Evolutionary conservation across 2,113 vertebrate species (phyloP).

Genomic region (Morone chrysops): DNA sequence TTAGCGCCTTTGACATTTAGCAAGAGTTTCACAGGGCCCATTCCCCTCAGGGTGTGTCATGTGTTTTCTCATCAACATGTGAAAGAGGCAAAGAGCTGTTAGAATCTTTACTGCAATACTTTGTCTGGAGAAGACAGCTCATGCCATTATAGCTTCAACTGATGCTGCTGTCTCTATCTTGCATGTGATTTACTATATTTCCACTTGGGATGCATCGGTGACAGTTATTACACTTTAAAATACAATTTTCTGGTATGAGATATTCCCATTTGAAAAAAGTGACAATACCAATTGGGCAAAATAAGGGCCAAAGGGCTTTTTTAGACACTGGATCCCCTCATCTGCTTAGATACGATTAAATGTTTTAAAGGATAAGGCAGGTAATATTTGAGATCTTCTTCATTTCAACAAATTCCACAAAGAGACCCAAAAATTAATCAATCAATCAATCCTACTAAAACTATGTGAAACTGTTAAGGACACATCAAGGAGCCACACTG

Average conservation of each 20-base stretch:
- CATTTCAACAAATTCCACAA: background rate
- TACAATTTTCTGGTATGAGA: conserved; percentile 26
- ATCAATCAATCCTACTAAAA: background rate
- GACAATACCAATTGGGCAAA: conserved; percentile 34
- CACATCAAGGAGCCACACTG: background rate
- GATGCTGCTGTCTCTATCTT: conserved; percentile 29
- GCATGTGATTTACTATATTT: conserved; percentile 29
- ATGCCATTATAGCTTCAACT: conserved; percentile 39
- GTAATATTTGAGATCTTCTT: background rate
- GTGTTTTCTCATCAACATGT: conserved; percentile 61
- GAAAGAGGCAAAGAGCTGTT: conserved; percentile 42
- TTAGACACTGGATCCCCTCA: background rate
- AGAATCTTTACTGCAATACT: conserved; percentile 32
- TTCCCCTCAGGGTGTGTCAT: conserved; percentile 59
- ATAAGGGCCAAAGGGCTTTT: conserved; percentile 23
- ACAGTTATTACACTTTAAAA: conserved; percentile 52
- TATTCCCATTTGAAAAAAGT: conserved; percentile 35
- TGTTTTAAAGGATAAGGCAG: background rate
- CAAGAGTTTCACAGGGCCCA: conserved; percentile 57
- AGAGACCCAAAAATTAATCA: background rate
- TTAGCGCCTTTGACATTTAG: conserved; percentile 76
- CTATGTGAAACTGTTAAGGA: background rate
- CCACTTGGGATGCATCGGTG: conserved; percentile 10
- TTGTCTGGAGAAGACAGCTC: conserved; percentile 52
- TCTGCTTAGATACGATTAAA: background rate